phyloP scores from a whole-genome alignment of 1,140 invertebrate species.

The Trichonephila inaurata region DNA sequence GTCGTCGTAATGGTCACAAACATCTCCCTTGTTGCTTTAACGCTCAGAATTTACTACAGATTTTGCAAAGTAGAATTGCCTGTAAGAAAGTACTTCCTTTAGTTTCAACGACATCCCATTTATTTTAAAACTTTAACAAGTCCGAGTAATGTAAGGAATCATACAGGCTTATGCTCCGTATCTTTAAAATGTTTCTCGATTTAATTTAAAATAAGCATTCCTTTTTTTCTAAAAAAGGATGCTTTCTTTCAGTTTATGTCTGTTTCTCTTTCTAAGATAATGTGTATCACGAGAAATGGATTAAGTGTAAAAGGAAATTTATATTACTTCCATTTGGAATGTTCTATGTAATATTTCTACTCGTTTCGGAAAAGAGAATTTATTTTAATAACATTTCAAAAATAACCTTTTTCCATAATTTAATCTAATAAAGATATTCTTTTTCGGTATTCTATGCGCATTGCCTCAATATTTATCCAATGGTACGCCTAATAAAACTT shows the following conservation, averaged over 20 bases:
- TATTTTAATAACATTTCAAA: neutral
- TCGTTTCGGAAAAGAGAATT: neutral
- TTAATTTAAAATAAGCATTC: neutral
- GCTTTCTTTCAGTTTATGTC: neutral
- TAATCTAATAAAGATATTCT: neutral
- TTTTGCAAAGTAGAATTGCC: neutral
- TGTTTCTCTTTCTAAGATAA: neutral
- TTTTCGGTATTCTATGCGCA: too few relatives aligned
- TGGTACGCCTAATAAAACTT: too few relatives aligned
- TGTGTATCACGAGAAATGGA: neutral
- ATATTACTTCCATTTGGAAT: too few relatives aligned
- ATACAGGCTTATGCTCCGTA: neutral
- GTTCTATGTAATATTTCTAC: too few relatives aligned
- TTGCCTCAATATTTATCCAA: neutral
- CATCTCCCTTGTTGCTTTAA: conserved; percentile 8
- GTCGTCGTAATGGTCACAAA: neutral
- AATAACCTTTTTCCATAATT: neutral
- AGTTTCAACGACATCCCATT: neutral
- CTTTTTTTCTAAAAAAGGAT: neutral
- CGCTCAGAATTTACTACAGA: conserved; percentile 19
- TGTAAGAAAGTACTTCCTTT: conserved; percentile 10
- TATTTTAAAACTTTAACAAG: neutral
- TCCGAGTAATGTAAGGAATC: neutral
- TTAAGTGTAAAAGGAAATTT: neutral
- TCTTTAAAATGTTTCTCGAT: neutral